phyloP scores from a whole-genome alignment of 2,888 invertebrate species.

The Dorcus hopei region DNA sequence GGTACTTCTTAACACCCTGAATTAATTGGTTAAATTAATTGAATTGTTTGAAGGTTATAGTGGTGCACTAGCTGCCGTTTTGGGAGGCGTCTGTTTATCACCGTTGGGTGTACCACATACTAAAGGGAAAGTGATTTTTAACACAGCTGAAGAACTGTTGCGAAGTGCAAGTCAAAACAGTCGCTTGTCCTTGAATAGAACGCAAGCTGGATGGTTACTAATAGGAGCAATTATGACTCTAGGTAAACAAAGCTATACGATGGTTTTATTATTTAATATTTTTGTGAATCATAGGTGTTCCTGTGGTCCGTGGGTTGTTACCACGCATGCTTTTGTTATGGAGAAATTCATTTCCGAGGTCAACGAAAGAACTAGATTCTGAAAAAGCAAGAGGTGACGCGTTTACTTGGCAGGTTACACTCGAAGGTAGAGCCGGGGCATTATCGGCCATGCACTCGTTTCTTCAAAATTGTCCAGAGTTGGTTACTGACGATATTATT shows the following conservation, averaged over 20 bases:
- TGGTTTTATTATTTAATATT: constrained; percentile 9
- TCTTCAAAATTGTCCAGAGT: constrained; percentile 83
- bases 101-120: constrained; percentile 94
- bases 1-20: constrained; percentile 41
- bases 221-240: constrained; percentile 96
- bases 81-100: constrained; percentile 87
- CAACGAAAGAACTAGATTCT: constrained; percentile 93
- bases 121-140: constrained; percentile 95
- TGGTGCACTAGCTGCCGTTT: constrained; percentile 87
- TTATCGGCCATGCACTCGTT: constrained; percentile 94
- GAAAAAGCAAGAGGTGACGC: constrained; percentile 95
- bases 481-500: constrained; percentile 89
- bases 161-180: constrained; percentile 96
- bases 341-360: constrained; percentile 97
- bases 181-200: constrained; percentile 87
- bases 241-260: constrained; percentile 53
- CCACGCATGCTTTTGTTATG: constrained; percentile 92
- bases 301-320: constrained; percentile 87
- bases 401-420: constrained; percentile 98
- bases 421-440: constrained; percentile 95
- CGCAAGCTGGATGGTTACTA: constrained; percentile 96
- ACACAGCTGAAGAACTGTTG: constrained; percentile 93
- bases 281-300: constrained; percentile 60
- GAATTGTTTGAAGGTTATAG: constrained; percentile 70
- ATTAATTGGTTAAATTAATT: neutral